Base-by-base conservation (phyloP, 2,113 vertebrate genomes). In the Malurus melanocephalus region DNA sequence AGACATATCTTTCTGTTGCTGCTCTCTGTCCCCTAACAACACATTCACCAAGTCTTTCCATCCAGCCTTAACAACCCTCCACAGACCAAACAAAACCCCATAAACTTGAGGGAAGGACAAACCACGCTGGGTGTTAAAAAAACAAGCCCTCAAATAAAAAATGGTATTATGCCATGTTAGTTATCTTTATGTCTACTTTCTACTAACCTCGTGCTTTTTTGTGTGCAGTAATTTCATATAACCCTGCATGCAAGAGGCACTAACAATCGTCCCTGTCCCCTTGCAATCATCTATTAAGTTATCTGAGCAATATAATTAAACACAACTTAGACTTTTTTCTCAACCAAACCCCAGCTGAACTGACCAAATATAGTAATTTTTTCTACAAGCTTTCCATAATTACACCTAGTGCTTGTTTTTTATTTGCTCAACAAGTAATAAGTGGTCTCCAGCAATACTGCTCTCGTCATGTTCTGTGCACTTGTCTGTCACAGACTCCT, bases 51-150 rank as follows among this genome's bases (percentile, higher is more conserved):
- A 11, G 46, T 7, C 8, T 38, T 43, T 17, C 53, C 61, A 26
- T 9, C 17, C 1, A 4, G 22, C 13, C 11, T 17, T 42, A 57
- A 23, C 3, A 57, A 27, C 5, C 7, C 45, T 9, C 33, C 22
- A 7, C 1, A 8, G 13, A 68, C 8, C 13, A 85, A 74, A 43
- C 2, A 17, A 67, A 55, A 10, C 13, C 16, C 21, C 2, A 0
- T 21, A 59, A 64, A 28, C 17, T 8, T 33, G 13, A 71, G 14
- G 33, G 26, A 53, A 62, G 18, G 32, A 62, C 3, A 3, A 65
- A 35, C 3, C 4, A 8, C 17, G 9, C 22, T 60, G 16, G 10
- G 6, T 45, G 14, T 38, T 60, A 69, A 60, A 84, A 72, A 77
- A 30, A 6, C 18, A 53, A 4, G 1, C 5, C 16, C 26, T 74